Base-by-base conservation (phyloP, 2,888 invertebrate species). In the Congeria kusceri region DNA sequence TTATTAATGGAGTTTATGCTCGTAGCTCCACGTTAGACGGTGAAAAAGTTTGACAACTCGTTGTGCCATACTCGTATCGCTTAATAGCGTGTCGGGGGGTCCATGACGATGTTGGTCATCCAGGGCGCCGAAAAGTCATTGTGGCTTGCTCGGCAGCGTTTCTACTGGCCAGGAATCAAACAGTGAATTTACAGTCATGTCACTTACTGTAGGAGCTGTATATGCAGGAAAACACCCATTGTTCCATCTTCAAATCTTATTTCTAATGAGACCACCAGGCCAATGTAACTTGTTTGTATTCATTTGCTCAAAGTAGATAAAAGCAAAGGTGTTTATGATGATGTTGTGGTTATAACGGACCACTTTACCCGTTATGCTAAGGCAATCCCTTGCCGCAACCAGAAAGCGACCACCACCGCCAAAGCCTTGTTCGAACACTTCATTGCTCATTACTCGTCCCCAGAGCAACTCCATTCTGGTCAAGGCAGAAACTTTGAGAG, bases 401-500 rank as follows among this genome's bases (percentile, higher is more conserved):
- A 49, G 49, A 62, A 32, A 32, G 49, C 49, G 18, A 49, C 49
- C 15, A 80, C 78, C 13, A 73, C 76, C 23, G 72, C 73, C 20
- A 77, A 69, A 27, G 72, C 23, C 2, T 47, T 76, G n/a, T 68
- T 56, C 23, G 28, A 64, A 32, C 57, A 72, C 25, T 77, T 77
- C 44, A 53, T 77, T 3, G 39, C 65, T 13, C 62, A 70, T 49
- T 81, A 70, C 23, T 68, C 77, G 9, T 49, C 74, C 27, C 77
- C 67, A 4, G 32, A 57, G 65, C 62, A 68, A 15, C 28, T 77
- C 18, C 77, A 77, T 46, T 44, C 61, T n/a, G 73, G 77, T 29
- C 72, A 76, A 27, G 80, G 81, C 11, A 25, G 65, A 15, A 71
- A 79, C 23, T 81, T 79, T 65, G 77, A 77, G 69, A 18, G 47